Conservation (phyloP, 1,140 invertebrate genomes). For the Aporrectodea caliginosa region DNA sequence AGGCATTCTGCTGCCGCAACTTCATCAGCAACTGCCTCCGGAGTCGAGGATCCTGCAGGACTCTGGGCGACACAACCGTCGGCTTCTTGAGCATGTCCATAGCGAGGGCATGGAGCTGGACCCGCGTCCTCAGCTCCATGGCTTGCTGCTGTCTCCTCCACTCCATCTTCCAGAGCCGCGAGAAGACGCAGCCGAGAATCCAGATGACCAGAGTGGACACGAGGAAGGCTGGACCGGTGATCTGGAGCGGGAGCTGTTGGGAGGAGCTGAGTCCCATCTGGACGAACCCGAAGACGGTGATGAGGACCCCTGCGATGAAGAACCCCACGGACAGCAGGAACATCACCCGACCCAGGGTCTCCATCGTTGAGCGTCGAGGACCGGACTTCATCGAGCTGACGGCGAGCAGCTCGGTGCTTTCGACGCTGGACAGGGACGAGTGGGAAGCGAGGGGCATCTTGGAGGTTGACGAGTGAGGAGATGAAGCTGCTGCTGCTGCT, state of each 20-base stretch:
- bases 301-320: constrained; percentile 23
- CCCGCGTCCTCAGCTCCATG: constrained; percentile 21
- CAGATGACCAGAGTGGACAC: constrained; percentile 23
- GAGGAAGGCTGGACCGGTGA: constrained; percentile 22
- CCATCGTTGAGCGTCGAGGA: constrained; percentile 3
- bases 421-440: neutral
- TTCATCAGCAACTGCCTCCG: constrained; percentile 28
- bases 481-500: too few species aligned
- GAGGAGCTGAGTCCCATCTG: neutral
- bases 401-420: neutral
- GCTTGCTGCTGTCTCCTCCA: constrained; percentile 29
- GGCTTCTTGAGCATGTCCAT: constrained; percentile 30
- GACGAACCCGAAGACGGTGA: constrained; percentile 31
- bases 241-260: constrained; percentile 25
- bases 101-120: constrained; percentile 30
- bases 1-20: constrained; percentile 15
- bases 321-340: constrained; percentile 21
- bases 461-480: too few species aligned
- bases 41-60: constrained; percentile 18
- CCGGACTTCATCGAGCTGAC: neutral
- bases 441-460: neutral
- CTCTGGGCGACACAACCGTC: constrained; percentile 6
- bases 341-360: constrained; percentile 10
- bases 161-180: constrained; percentile 20
- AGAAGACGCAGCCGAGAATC: constrained; percentile 24